Evolutionary conservation across 2,113 vertebrate genomes (phyloP).

Genomic region (Synodontis membranacea): DNA sequence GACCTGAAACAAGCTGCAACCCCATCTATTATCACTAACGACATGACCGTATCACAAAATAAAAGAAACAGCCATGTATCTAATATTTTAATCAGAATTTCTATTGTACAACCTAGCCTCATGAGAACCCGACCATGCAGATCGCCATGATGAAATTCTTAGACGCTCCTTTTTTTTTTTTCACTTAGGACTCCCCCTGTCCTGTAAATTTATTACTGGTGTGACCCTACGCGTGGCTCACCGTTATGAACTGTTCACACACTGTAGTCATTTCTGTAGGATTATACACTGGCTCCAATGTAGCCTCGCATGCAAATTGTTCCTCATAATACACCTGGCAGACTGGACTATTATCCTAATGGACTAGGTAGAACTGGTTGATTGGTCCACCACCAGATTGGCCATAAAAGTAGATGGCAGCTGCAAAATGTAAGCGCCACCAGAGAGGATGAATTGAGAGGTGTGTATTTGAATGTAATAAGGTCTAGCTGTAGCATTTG

Average conservation of each 20-base stretch:
- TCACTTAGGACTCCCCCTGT: too few relatives aligned
- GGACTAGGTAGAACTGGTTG: constrained; percentile 24
- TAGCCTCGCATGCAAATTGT: constrained; percentile 22
- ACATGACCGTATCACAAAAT: too few relatives aligned
- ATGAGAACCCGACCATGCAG: neutral
- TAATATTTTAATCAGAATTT: too few relatives aligned
- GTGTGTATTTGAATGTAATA: constrained; percentile 12
- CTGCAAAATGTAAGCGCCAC: neutral
- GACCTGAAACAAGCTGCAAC: too few relatives aligned
- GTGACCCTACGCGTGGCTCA: neutral
- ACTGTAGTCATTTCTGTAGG: neutral
- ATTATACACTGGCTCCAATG: neutral
- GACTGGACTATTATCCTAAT: constrained; percentile 43
- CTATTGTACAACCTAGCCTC: neutral
- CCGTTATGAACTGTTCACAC: neutral
- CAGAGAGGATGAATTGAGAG: constrained; percentile 1
- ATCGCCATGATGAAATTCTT: neutral
- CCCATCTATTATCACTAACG: too few relatives aligned
- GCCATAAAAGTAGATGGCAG: constrained; percentile 12
- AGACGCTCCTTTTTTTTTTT: neutral
- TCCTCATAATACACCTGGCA: constrained; percentile 33
- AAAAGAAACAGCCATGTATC: too few relatives aligned
- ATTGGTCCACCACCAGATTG: constrained; percentile 24
- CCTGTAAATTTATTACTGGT: neutral
- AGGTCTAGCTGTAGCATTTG: neutral